phyloP scores from a whole-genome alignment of 2,888 invertebrate genomes.

The Acheta domesticus region DNA sequence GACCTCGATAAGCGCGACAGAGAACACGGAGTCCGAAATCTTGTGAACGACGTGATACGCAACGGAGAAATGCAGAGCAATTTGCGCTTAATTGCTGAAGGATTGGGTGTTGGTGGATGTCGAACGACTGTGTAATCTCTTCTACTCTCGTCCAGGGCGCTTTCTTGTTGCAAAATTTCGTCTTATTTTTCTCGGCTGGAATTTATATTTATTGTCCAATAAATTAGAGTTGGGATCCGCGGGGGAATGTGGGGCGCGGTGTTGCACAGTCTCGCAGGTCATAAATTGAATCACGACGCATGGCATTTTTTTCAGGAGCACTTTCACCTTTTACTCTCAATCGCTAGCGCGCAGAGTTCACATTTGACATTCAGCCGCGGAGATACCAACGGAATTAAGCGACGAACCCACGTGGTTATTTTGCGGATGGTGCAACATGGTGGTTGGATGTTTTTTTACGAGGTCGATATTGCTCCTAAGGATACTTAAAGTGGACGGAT shows the following conservation, averaged over 20 bases:
- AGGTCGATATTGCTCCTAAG: too few species aligned
- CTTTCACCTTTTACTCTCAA: conserved; percentile 6
- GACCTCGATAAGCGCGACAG: too few species aligned
- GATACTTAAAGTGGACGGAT: too few species aligned
- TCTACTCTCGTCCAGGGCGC: background rate
- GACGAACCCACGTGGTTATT: background rate
- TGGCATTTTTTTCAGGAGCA: background rate
- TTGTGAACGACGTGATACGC: too few species aligned
- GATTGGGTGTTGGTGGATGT: too few species aligned
- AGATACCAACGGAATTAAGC: background rate
- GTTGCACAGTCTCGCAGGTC: background rate
- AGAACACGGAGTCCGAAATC: too few species aligned
- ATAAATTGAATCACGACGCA: background rate
- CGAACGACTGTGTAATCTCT: background rate
- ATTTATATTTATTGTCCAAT: background rate
- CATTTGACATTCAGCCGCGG: background rate
- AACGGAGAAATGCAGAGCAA: too few species aligned
- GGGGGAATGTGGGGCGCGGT: background rate
- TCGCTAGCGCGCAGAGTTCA: background rate
- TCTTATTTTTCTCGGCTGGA: background rate
- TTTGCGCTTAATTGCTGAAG: too few species aligned
- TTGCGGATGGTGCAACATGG: too few species aligned
- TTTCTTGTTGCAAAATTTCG: background rate
- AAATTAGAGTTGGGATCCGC: background rate
- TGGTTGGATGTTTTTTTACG: too few species aligned